These are phyloP conservation scores for Oscarella lobularis DNA, from an alignment of 37 sponge, comb jelly and placozoan species.

Conservation along the genomic window DNA sequence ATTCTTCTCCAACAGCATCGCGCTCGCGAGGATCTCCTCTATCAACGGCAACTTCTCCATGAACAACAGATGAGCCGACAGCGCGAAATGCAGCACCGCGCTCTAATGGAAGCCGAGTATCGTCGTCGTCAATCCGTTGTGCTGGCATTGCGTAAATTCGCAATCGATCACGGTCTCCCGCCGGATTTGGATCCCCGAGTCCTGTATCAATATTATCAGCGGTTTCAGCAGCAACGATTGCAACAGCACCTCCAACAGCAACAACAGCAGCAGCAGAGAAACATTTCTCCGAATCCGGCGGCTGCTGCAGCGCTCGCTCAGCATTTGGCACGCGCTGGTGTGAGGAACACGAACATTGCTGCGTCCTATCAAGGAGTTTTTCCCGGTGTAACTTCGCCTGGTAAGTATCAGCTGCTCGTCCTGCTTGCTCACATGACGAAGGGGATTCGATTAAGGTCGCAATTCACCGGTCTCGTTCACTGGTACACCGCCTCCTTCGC, in stretches of 20 bases:
- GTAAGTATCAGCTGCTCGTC: too few relatives aligned
- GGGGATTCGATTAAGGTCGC: neutral
- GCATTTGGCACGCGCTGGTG: too few relatives aligned
- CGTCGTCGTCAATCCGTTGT: neutral
- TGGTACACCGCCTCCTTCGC: neutral
- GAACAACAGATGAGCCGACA: neutral
- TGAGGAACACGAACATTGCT: too few relatives aligned
- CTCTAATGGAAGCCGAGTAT: neutral
- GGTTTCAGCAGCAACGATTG: neutral
- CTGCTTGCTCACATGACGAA: neutral
- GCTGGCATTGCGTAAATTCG: neutral
- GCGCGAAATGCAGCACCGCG: neutral
- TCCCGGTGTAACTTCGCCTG: too few relatives aligned
- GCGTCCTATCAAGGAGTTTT: too few relatives aligned
- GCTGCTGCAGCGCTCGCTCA: constrained; percentile 1
- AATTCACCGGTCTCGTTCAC: neutral
- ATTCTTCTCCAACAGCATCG: neutral
- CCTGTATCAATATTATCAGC: neutral
- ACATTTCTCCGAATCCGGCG: neutral
- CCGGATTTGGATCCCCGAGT: neutral
- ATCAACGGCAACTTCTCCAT: neutral
- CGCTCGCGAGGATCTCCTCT: neutral
- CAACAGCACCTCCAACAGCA: neutral
- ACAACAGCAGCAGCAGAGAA: constrained; percentile 1
- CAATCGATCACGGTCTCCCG: neutral